Base-by-base conservation (phyloP, 2,888 invertebrate species). In the Belgica antarctica region DNA sequence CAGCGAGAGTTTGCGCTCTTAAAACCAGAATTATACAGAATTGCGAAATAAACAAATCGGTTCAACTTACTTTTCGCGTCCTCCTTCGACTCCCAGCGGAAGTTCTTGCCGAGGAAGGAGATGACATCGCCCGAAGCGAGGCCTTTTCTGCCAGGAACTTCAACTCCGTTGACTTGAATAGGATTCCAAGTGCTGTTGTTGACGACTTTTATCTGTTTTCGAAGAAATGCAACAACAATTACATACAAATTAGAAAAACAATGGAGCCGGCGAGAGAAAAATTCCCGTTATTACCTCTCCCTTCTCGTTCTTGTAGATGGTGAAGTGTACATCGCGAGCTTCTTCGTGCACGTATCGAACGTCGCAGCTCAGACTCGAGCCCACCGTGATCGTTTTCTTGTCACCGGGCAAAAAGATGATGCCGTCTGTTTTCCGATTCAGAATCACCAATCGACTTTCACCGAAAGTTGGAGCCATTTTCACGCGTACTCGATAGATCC, bases 71-170 rank as follows among this genome's bases (percentile, higher is more conserved):
- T n/a, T 47, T 47, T 66, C 5, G 17, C 4, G 17, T 66, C 65
- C 8, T 25, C 47, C 19, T 66, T 66, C 17, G 47, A 24, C 24
- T 57, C 34, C 68, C 68, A 68, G 4, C 68, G 68, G 31, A 68
- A 19, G 10, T 57, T 28, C 5, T 28, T 19, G 1, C 24, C 57
- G 3, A 68, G 15, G 8, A 68, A 15, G 7, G 17, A 4, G 12
- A 68, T 68, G 15, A 68, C 22, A 28, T 68, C 68, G 25, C 68
- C 68, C 12, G 28, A 47, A n/a, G 52, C 57, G 2, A 68, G 28
- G 1, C 4, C 5, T 28, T 12, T 46, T 1, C 25, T 46, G 8
- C 4, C 2, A 0, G n/a, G 15, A 19, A 65, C 47, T 2, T 10
- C 17, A 17, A 22, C 27, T 19, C n/a, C 27, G 12, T 65, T 65